These are phyloP conservation scores for Penaeus indicus DNA, from an alignment of 1,140 invertebrate species.

Conservation along the genomic window DNA sequence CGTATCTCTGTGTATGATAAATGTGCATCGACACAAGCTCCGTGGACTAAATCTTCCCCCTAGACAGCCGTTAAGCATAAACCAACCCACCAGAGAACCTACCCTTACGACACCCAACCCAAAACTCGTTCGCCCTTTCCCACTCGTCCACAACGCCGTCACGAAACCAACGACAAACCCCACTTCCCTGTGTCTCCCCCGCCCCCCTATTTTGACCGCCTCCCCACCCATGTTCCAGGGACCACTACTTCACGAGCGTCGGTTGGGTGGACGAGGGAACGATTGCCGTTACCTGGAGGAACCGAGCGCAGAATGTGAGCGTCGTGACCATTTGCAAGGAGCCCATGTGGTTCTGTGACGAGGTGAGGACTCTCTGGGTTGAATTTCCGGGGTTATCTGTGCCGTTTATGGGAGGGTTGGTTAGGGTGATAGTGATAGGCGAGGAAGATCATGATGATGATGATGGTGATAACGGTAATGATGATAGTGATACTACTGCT, in stretches of 20 bases:
- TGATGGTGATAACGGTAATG: too few relatives aligned
- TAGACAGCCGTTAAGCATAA: not conserved
- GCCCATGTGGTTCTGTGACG: slow-evolving; percentile 74
- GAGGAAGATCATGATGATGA: too few relatives aligned
- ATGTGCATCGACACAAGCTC: not conserved
- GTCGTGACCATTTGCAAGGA: slow-evolving; percentile 84
- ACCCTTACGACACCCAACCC: too few relatives aligned
- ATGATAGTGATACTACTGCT: too few relatives aligned
- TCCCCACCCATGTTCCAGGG: slow-evolving; percentile 74
- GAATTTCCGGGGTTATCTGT: not conserved
- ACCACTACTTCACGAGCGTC: slow-evolving; percentile 91
- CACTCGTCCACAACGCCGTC: not conserved
- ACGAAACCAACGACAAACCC: not conserved
- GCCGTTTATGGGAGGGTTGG: too few relatives aligned
- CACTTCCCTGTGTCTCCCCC: not conserved
- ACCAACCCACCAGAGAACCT: too few relatives aligned
- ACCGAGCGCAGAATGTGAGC: slow-evolving; percentile 88
- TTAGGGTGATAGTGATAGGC: too few relatives aligned
- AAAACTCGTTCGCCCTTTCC: too few relatives aligned
- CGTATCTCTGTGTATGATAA: slow-evolving; percentile 6
- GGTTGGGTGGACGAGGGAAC: slow-evolving; percentile 85
- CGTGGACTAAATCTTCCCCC: too few relatives aligned
- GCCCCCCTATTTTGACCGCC: not conserved
- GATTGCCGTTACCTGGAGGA: slow-evolving; percentile 90
- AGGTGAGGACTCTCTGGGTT: slow-evolving; percentile 71